Conservation (phyloP, 2,113 vertebrate species). For the Hydropotes inermis region DNA sequence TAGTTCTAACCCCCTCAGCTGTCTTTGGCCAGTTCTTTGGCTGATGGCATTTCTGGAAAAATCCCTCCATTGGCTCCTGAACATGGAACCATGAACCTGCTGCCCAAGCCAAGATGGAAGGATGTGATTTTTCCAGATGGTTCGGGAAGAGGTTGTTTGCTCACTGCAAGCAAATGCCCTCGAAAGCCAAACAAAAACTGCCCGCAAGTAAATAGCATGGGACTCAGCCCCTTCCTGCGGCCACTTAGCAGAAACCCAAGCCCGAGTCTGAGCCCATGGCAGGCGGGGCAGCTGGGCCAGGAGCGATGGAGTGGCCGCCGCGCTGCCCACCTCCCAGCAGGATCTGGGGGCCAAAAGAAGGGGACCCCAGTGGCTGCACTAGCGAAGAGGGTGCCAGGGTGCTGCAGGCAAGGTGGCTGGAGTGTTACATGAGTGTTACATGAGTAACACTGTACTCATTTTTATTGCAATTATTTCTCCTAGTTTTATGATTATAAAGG, state of each 20-base stretch:
- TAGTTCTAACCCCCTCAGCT: not conserved
- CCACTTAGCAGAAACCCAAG: constrained; percentile 55
- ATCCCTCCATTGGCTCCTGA: not conserved
- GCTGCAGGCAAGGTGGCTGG: not conserved
- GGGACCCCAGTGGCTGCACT: accelerated
- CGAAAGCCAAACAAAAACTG: constrained; percentile 54
- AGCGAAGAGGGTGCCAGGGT: not conserved
- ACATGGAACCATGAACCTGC: not conserved
- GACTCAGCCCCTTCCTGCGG: not conserved
- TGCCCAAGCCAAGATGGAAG: not conserved
- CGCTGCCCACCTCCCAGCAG: not conserved
- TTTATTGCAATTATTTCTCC: too few species aligned
- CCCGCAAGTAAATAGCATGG: constrained; percentile 45
- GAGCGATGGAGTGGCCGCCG: accelerated
- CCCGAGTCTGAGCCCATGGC: not conserved
- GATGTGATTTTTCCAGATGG: constrained; percentile 19
- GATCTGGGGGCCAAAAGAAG: not conserved
- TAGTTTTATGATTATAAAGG: not conserved
- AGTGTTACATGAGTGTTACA: accelerated
- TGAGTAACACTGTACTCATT: accelerated
- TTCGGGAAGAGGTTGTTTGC: constrained; percentile 29
- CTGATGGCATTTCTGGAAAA: constrained; percentile 30
- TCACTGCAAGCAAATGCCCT: constrained; percentile 32
- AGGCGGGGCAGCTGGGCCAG: not conserved
- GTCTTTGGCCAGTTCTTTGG: not conserved